Base-by-base conservation (phyloP, 1,140 invertebrate genomes). In the Eumaeus atala region DNA sequence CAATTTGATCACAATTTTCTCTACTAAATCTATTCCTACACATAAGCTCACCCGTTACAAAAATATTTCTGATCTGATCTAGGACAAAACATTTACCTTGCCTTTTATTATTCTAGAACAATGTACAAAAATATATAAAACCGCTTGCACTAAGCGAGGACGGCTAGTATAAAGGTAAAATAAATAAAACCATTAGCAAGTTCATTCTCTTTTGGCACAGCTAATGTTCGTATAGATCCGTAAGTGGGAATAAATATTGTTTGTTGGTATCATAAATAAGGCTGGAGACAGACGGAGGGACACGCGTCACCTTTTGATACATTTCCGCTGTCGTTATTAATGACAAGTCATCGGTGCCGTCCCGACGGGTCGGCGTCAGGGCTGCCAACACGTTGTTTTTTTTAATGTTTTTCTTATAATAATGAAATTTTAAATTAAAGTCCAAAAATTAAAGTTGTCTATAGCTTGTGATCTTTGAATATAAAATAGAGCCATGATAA, bases 291-390 rank as follows among this genome's bases (percentile, higher is more conserved):
- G 80, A 70, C 77, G 71, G 58, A 80, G 82, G 80, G 82, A 85
- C 82, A 82, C 74, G 69, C 79, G 82, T 85, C 82, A 85, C 82
- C 82, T 85, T 85, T 85, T 88, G 86, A 88, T 88, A 88, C 86
- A 88, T 88, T 84, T 84, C 80, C 76, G 72, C 80, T 87, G 84
- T 87, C 86, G 83, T 88, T 88, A 88, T 88, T 87, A 87, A 88
- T 88, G 84, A 87, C 86, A 83, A 87, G 83, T 88, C 86, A 88
- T 88, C 86, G 86, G 86, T 72, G 77, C 74, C 71, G 76, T 86
- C 85, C 84, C 85, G 69, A 52, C 72, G 77, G 74, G 65, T 61
- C 56, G 59, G 37, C 33, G 11, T 21, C 53, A 81, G 83, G 85
- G 83, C 48, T 79, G 76, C 12, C 62, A 65, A 17, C 40, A 28